Evolutionary conservation across 2,113 vertebrate genomes (phyloP).

Genomic region (Macrotus californicus): DNA sequence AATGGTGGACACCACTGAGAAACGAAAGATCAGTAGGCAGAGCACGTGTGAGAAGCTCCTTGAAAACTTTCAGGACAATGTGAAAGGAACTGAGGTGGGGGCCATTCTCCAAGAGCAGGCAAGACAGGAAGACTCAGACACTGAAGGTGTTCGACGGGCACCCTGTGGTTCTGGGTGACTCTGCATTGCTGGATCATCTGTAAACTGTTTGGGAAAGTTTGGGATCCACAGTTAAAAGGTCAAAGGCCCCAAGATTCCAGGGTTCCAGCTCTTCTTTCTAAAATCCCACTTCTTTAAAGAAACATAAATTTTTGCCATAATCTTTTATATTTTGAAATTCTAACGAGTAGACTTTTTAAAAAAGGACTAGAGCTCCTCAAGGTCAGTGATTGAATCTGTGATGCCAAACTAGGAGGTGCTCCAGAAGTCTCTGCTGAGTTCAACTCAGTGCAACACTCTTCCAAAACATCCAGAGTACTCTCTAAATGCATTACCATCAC

Average conservation of each 20-base stretch:
- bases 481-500: neutral
- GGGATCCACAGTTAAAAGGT: neutral
- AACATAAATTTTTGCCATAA: neutral
- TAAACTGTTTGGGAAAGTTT: neutral
- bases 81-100: neutral
- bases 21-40: neutral
- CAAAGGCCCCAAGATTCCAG: neutral
- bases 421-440: neutral
- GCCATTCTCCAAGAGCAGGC: neutral
- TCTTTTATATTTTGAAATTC: constrained; percentile 3
- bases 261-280: neutral
- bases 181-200: neutral
- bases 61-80: neutral
- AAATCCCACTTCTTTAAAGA: neutral
- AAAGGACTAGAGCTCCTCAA: neutral
- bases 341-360: neutral
- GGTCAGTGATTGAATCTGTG: neutral
- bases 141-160: neutral
- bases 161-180: neutral
- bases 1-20: neutral
- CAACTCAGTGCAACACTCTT: neutral
- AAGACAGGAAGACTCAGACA: neutral
- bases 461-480: neutral
- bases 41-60: neutral
- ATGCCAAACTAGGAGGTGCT: neutral